Base-by-base conservation (phyloP, 2,113 vertebrate species). In the Chaetops frenatus region DNA sequence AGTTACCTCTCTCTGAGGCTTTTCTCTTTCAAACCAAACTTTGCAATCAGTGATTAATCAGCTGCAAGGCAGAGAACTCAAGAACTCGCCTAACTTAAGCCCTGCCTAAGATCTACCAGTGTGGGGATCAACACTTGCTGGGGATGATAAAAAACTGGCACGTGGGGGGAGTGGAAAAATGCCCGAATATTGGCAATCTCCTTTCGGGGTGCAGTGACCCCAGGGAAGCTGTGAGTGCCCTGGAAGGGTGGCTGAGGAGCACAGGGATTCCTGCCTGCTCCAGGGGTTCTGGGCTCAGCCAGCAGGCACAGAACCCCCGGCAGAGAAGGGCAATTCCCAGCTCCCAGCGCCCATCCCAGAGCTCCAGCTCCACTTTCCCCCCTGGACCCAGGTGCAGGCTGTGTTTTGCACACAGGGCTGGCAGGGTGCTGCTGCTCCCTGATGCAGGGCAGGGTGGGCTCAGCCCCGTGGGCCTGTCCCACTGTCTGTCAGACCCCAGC, bases 381-480 rank as follows among this genome's bases (percentile, higher is more conserved):
- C 11, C 11, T 6, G 2, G 0, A 8, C 1, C 21, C 4, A 5
- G 24, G 24, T 15, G 9, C 4, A 21, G 17, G 53, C 27, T 83
- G 42, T 40, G 48, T 27, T 51, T 24, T 10, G 3, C 2, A 33
- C 6, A 2, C 15, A 15, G 33, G 28, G 58, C 57, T 60, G 71
- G 2, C 4, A 31, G 31, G 74, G 54, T 25, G 40, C 1, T 16
- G 12, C 28, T 50, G 29, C n/a, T n/a, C n/a, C 35, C 66, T 19
- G 33, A 40, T 15, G 10, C 72, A 6, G 67, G 38, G 36, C 21
- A 20, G 47, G 7, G 13, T 27, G 45, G 31, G 45, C 70, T 58
- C 38, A 70, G 9, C 33, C 42, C 64, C 9, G 54, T n/a, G n/a
- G n/a, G n/a, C n/a, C n/a, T 38, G 38, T 38, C 38, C 11, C 10